Conservation (phyloP, 2,797 vertebrate genomes). For the Crypturellus tataupa region DNA sequence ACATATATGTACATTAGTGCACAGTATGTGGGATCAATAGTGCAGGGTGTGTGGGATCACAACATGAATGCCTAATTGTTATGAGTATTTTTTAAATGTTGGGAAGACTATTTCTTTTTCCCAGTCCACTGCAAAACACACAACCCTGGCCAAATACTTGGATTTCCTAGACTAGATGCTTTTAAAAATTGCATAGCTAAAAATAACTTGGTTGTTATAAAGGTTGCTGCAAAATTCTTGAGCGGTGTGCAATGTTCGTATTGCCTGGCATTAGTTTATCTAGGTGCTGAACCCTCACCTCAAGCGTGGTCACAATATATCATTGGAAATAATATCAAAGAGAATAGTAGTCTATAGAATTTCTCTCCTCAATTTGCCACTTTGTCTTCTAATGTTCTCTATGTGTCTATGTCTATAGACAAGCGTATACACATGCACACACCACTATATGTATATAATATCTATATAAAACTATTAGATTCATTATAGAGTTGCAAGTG, state of each 20-base stretch:
- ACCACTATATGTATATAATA: slow-evolving; percentile 19
- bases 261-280: not conserved
- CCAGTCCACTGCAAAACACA: not conserved
- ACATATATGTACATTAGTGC: not conserved
- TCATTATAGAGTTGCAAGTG: slow-evolving; percentile 77
- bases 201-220: not conserved
- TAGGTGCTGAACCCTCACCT: not conserved
- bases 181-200: not conserved
- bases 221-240: not conserved
- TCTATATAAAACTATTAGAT: slow-evolving; percentile 75
- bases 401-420: not conserved
- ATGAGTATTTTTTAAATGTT: not conserved
- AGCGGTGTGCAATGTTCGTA: not conserved
- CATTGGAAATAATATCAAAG: not conserved
- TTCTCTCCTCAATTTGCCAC: not conserved
- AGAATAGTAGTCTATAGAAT: not conserved
- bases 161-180: not conserved
- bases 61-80: not conserved
- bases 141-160: not conserved
- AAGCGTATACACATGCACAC: not conserved
- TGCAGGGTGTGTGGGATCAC: too few relatives aligned
- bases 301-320: not conserved
- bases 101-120: not conserved
- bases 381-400: not conserved
- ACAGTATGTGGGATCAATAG: not conserved